Evolutionary conservation across 2,888 invertebrate genomes (phyloP), one percentile per base, ranked within the genome.

Genomic region (Notodonta ziczac): DNA sequence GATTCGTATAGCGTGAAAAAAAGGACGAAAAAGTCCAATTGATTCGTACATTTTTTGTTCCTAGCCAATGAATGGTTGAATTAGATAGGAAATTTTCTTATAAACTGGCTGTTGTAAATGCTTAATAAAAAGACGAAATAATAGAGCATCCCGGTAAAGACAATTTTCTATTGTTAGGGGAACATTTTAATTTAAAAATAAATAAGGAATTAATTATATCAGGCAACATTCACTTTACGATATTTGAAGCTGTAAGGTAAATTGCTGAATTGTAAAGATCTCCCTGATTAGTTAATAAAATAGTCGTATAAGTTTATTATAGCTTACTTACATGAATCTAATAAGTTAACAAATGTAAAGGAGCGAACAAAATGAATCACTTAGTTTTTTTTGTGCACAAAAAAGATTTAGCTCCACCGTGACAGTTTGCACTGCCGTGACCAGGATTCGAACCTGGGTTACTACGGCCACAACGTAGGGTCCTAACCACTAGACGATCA

Each of bases 361-460:
- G 24, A 24, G 24, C 24, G 24, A 24, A 24, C 24, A 24, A 24
- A 24, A 24, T 24, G 1, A 24, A 24, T 24, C 24, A 24, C 24
- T 24, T 24, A 24, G 24, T 2, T 24, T 35, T 35, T 35, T 35
- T 35, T 5, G 35, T 35, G 35, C 35, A 7, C 35, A 35, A 35
- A 46, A 44, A n/a, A 46, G 4, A 46, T 46, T 46, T 46, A 5
- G 9, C 50, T 72, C 72, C 70, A 24, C 73, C 76, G 66, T 57
- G 69, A 74, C 72, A 76, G 70, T 74, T 62, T 57, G 56, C 74
- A 75, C 74, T 76, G 77, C 75, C 75, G 70, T 74, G 76, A 78
- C 74, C 95, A 95, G 95, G 95, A 95, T 95, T 95, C 95, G 95
- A 95, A 95, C 95, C 95, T 95, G 95, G 95, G 95, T 95, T 95